Evolutionary conservation across 2,113 vertebrate species (phyloP), one percentile per base, ranked within the genome.

Genomic region (Peromyscus californicus): DNA sequence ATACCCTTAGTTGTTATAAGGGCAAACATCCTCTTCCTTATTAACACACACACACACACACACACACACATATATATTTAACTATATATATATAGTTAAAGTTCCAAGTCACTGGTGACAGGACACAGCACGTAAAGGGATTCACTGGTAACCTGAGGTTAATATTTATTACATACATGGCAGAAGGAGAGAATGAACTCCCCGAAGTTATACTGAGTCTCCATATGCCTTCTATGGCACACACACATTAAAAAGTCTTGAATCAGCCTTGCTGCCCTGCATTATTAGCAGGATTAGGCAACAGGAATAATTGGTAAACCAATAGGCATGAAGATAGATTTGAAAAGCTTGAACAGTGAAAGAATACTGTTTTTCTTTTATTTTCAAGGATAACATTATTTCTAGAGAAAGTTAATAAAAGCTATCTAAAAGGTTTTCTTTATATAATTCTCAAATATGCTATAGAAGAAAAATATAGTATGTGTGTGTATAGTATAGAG

Each of bases 281-380:
- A 33, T 94, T 90, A 57, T 89, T 90, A 76, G 54, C 5, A 93
- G 76, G 69, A 67, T 92, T 15, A 93, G 7, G 39, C n/a, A 87
- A 76, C 19, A 94, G 29, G n/a, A 12, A 79, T 42, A 48, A 48
- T 80, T 89, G 59, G 36, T 93, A 91, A 92, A 12, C 45, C 12
- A 92, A 45, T 2, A 95, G 12, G 83, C 26, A 59, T 45, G 63
- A 90, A 72, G 76, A 83, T 65, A 12, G 59, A 70, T 83, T 51
- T 59, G 86, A 51, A 54, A 15, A 54, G 54, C 54, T 54, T 54
- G 13, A 54, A 54, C 7, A 54, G 54, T 54, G 54, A 54, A 54
- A 54, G 54, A 15, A 54, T 54, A 15, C 54, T 54, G 11, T 54
- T 54, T 13, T 54, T 54, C 13, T 13, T 54, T 54, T 15, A 54